These are phyloP conservation scores for Phylloscopus trochilus DNA, from an alignment of 2,113 vertebrate species.

Conservation along the genomic window DNA sequence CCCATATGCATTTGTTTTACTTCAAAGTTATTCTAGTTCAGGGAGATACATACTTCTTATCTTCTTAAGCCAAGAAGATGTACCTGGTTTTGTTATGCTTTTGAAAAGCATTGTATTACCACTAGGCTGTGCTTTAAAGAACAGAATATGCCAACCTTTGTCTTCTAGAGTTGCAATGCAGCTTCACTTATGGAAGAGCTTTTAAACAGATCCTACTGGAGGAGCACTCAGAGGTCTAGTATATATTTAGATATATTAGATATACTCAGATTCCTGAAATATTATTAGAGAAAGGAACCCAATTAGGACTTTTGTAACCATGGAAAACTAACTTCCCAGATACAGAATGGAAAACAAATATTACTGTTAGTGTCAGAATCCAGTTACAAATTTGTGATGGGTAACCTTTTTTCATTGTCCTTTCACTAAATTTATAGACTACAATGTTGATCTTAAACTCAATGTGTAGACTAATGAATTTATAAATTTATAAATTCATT, in stretches of 20 bases:
- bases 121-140: not conserved
- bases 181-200: not conserved
- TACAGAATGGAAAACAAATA: not conserved
- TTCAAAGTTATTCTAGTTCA: not conserved
- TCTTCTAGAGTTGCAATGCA: not conserved
- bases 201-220: slow-evolving; percentile 14
- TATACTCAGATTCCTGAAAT: slow-evolving; percentile 13
- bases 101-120: not conserved
- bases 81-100: not conserved
- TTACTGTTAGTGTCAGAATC: not conserved
- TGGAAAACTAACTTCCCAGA: slow-evolving; percentile 3
- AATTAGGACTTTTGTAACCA: not conserved
- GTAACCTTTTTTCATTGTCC: not conserved
- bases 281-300: not conserved
- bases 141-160: not conserved
- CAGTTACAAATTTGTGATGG: not conserved
- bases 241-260: slow-evolving; percentile 18
- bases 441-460: not conserved
- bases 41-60: not conserved
- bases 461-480: not conserved
- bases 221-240: not conserved
- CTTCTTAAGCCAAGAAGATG: not conserved
- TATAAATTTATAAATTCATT: not conserved
- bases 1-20: not conserved
- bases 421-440: not conserved